Evolutionary conservation across 2,888 invertebrate species (phyloP).

Genomic region (Drosophila niveifrons): DNA sequence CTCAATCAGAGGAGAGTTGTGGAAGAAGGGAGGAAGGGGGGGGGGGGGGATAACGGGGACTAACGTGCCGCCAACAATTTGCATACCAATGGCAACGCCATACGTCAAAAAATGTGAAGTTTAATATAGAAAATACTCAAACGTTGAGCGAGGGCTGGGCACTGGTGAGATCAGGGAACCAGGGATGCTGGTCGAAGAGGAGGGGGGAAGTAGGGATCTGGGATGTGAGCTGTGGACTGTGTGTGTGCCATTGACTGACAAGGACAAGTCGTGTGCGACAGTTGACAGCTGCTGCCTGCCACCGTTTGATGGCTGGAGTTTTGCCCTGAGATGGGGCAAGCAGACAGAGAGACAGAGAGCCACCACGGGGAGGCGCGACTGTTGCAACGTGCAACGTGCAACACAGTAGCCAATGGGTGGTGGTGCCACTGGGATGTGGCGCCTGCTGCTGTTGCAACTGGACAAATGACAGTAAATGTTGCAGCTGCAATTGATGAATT

Average conservation of each 20-base stretch:
- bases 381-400: neutral
- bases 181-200: neutral
- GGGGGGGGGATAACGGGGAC: slow-evolving; percentile 1
- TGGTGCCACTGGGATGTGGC: slow-evolving; percentile 34
- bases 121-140: slow-evolving; percentile 80
- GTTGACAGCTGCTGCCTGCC: slow-evolving; percentile 81
- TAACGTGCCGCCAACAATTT: slow-evolving; percentile 67
- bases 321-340: slow-evolving; percentile 12
- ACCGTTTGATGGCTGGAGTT: slow-evolving; percentile 59
- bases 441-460: slow-evolving; percentile 52
- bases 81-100: slow-evolving; percentile 76
- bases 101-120: slow-evolving; percentile 81
- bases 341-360: slow-evolving; percentile 28
- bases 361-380: slow-evolving; percentile 16
- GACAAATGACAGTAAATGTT: slow-evolving; percentile 77
- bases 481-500: slow-evolving; percentile 80
- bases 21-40: neutral
- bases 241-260: slow-evolving; percentile 70
- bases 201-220: slow-evolving; percentile 19
- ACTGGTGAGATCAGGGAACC: slow-evolving; percentile 13
- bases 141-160: slow-evolving; percentile 20
- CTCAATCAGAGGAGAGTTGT: slow-evolving; percentile 42
- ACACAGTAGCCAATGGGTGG: slow-evolving; percentile 71
- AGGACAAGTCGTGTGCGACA: slow-evolving; percentile 82
- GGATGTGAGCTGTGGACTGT: slow-evolving; percentile 7